phyloP scores from a whole-genome alignment of 2,797 vertebrate species.

The Decapterus maruadsi region DNA sequence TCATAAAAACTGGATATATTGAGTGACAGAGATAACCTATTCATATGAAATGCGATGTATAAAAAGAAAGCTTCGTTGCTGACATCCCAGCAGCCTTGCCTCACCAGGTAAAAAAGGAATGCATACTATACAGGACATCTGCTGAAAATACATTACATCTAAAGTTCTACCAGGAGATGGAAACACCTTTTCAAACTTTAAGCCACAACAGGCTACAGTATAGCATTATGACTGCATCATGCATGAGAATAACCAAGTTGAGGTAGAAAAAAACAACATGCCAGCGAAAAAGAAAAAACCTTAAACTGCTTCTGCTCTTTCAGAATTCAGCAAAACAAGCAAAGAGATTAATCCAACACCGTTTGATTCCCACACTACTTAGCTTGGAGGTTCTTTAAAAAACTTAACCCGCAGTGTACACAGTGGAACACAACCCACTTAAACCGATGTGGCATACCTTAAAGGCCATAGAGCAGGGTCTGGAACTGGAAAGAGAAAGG shows the following conservation, averaged over 20 bases:
- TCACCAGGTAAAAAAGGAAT: no score
- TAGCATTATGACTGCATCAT: conserved; percentile 3
- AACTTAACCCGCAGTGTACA: conserved; percentile 32
- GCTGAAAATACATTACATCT: no score
- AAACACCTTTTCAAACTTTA: background rate
- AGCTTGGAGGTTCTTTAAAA: conserved; percentile 32
- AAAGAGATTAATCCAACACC: conserved; percentile 53
- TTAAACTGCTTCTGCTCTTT: conserved; percentile 22
- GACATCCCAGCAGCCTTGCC: no score
- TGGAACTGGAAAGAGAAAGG: conserved; percentile 53
- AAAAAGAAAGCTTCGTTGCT: no score
- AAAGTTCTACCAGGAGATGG: no score
- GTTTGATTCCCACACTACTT: conserved; percentile 69
- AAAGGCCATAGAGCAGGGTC: conserved; percentile 82
- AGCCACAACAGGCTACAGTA: background rate
- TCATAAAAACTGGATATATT: background rate
- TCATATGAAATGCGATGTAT: no score
- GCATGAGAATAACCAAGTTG: background rate
- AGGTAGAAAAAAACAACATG: conserved; percentile 9
- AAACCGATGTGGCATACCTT: conserved; percentile 76
- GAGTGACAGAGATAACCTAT: no score
- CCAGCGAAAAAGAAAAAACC: conserved; percentile 15
- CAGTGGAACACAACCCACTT: conserved; percentile 21
- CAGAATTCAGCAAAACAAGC: conserved; percentile 48
- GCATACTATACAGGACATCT: no score